These are phyloP conservation scores for Crenuchus spilurus DNA, from an alignment of 2,797 vertebrate genomes.

Conservation along the genomic window DNA sequence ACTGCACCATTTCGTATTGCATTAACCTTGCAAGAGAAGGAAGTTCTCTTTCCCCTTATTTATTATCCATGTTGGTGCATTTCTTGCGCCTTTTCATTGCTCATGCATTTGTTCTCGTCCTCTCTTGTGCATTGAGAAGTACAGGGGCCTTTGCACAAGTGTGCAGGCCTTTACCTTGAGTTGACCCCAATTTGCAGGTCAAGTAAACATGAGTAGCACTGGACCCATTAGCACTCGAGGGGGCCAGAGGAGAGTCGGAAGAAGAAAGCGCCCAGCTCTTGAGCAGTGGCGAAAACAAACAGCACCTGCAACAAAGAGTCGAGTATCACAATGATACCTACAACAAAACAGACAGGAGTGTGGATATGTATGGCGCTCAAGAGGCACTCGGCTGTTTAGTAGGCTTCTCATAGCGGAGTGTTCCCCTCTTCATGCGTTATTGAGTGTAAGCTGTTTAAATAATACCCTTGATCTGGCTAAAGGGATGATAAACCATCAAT, in stretches of 20 bases:
- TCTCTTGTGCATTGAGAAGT: conserved; percentile 20
- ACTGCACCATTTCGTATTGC: conserved; percentile 17
- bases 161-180: conserved; percentile 64
- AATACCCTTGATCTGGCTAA: conserved; percentile 9
- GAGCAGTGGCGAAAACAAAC: conserved; percentile 31
- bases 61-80: background rate
- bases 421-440: conserved; percentile 20
- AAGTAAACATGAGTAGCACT: conserved; percentile 74
- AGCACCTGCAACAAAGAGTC: conserved; percentile 46
- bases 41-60: background rate
- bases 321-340: conserved; percentile 40
- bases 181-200: conserved; percentile 81
- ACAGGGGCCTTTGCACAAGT: conserved; percentile 46
- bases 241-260: conserved; percentile 50
- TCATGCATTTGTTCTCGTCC: conserved; percentile 20
- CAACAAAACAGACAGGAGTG: conserved; percentile 32
- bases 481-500: conserved; percentile 22
- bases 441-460: conserved; percentile 38
- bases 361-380: conserved; percentile 40
- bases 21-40: conserved; percentile 3
- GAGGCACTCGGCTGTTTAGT: conserved; percentile 26
- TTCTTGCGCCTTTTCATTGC: background rate
- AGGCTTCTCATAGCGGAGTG: conserved; percentile 17
- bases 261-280: conserved; percentile 40
- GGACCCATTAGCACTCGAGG: conserved; percentile 66